Conservation (phyloP, 2,888 invertebrate species). For the Phortica okadai region DNA sequence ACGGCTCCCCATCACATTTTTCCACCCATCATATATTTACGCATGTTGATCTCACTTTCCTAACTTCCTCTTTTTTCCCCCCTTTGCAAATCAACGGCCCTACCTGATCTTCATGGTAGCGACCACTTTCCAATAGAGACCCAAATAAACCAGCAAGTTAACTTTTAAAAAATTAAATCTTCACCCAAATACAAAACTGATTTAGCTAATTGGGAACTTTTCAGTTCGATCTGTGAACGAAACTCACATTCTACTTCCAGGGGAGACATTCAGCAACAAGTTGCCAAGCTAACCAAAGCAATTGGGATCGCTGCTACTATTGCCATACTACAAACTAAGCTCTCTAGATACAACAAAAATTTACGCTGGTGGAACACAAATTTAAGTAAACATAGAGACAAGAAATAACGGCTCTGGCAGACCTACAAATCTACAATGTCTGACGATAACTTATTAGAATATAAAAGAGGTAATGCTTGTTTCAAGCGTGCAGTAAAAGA, state of each 20-base stretch:
- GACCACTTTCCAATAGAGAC: slow-evolving; percentile 23
- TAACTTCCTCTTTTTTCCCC: slow-evolving; percentile 29
- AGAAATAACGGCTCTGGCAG: background rate
- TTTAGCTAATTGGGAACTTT: slow-evolving; percentile 4
- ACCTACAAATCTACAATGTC: too few species aligned
- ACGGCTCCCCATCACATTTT: slow-evolving; percentile 23
- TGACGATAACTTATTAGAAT: slow-evolving; percentile 13
- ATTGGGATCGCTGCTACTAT: slow-evolving; percentile 29
- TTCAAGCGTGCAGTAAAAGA: background rate
- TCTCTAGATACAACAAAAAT: slow-evolving; percentile 26
- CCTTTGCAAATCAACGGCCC: slow-evolving; percentile 26
- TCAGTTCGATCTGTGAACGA: background rate
- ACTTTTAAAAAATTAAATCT: background rate
- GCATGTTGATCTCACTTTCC: slow-evolving; percentile 36
- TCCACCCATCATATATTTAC: slow-evolving; percentile 29
- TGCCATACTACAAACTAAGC: slow-evolving; percentile 32
- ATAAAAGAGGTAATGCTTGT: slow-evolving; percentile 27
- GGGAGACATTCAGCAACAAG: slow-evolving; percentile 28
- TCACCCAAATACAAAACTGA: slow-evolving; percentile 26
- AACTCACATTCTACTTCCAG: background rate
- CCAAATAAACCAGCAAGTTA: too few species aligned
- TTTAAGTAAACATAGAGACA: slow-evolving; percentile 18
- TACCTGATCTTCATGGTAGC: slow-evolving; percentile 34
- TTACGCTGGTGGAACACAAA: slow-evolving; percentile 19
- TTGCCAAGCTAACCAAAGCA: slow-evolving; percentile 31